Evolutionary conservation across 2,888 invertebrate genomes (phyloP), one percentile per base, ranked within the genome.

Genomic region (Apodemia duryi): DNA sequence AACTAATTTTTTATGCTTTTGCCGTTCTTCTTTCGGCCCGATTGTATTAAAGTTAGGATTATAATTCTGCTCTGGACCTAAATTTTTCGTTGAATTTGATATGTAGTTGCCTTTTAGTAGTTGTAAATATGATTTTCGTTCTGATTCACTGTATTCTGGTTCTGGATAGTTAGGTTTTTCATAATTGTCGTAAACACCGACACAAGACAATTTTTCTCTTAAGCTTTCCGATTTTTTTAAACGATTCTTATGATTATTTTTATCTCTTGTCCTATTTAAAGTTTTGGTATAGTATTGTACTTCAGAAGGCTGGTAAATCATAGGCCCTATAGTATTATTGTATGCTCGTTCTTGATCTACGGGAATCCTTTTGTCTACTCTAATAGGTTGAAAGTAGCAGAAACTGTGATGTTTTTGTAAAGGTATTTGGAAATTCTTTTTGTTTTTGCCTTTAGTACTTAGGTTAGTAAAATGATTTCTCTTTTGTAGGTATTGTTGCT

Each of bases 351-450:
- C 90, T 73, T 89, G 88, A 68, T 91, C 91, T 67, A 88, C 86
- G 2, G 88, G 86, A 35, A 89, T 85, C 72, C 94, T 91, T 72
- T 94, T 93, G 74, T 94, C 94, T 74, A 91, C 88, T 78, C 94
- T 93, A 71, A 94, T 94, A 6, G 94, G 94, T 85, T 94, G 94
- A 73, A 94, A 94, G 74, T 94, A 94, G 76, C 94, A 94, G 77
- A 94, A 94, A 79, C 94, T 94, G 81, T 94, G 94, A 74, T 94
- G 93, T 79, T 94, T 94, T 79, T 94, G 94, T 54, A 94, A 78
- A 2, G 94, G 94, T 73, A 94, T 93, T 89, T 94, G 94, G 72
- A 94, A 94, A 71, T 93, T 93, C 84, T 94, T 94, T 86, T 94
- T 94, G 74, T 93, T 87, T 74, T 91, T 91, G 60, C 89, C 88